phyloP scores from a whole-genome alignment of 2,113 vertebrate species.

The Empidonax traillii region DNA sequence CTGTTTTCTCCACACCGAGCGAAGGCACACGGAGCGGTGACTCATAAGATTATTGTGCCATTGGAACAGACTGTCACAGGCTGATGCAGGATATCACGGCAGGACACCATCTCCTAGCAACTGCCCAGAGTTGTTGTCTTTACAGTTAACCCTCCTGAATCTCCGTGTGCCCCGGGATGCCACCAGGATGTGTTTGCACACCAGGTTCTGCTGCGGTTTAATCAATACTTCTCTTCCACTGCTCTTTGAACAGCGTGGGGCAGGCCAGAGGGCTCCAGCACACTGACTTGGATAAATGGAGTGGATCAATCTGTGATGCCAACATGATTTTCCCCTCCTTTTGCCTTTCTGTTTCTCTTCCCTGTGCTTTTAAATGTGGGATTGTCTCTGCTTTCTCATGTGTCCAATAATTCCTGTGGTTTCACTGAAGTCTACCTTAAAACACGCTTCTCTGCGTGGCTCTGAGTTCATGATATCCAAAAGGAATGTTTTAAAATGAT shows the following conservation, averaged over 20 bases:
- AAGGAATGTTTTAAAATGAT: background rate
- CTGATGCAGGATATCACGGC: background rate
- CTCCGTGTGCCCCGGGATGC: background rate
- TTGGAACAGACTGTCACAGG: background rate
- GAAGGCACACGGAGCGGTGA: background rate
- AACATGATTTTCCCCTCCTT: background rate
- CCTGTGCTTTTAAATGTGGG: background rate
- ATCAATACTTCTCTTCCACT: background rate
- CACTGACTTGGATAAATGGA: background rate
- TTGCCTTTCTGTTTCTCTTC: background rate
- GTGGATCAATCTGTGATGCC: background rate
- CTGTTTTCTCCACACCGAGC: background rate
- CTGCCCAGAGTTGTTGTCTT: background rate
- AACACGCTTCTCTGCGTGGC: background rate
- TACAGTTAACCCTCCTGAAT: conserved; percentile 1
- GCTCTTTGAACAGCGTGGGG: background rate
- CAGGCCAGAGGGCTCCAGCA: background rate
- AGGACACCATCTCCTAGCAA: conserved; percentile 51
- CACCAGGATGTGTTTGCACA: background rate
- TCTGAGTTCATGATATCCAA: background rate
- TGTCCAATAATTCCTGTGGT: background rate
- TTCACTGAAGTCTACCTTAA: background rate
- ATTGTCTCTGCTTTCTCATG: background rate
- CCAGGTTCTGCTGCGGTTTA: background rate
- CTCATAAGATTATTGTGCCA: background rate